Evolutionary conservation across 2,888 invertebrate genomes (phyloP).

Genomic region (Hololepta plana): DNA sequence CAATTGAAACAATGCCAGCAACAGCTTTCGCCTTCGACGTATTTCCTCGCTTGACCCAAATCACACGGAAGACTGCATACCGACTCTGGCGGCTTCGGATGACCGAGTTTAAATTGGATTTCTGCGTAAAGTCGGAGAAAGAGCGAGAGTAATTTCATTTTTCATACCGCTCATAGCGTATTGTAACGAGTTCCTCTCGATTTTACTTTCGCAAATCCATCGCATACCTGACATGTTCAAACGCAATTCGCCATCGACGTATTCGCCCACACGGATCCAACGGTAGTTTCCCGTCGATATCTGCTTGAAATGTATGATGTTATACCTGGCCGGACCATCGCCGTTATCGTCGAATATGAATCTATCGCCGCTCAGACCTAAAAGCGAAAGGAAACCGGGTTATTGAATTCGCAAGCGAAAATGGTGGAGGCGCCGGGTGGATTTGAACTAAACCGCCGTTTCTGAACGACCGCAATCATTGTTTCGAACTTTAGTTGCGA

Average conservation of each 20-base stretch:
- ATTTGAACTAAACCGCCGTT: too few relatives aligned
- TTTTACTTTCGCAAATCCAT: not conserved
- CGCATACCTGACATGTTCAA: conserved; percentile 60
- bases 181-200: not conserved
- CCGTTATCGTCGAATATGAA: conserved; percentile 83
- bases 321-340: conserved; percentile 88
- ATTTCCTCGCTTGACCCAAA: conserved; percentile 77
- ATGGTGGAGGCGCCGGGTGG: too few relatives aligned
- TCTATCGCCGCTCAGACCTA: conserved; percentile 75
- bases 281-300: conserved; percentile 50
- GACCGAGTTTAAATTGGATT: conserved; percentile 66
- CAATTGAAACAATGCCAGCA: conserved; percentile 92
- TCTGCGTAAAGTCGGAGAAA: conserved; percentile 31
- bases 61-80: conserved; percentile 83
- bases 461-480: too few relatives aligned
- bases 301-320: conserved; percentile 90
- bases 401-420: too few relatives aligned
- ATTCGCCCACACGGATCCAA: conserved; percentile 79
- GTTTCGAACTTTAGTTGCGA: too few relatives aligned
- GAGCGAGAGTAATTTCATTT: not conserved
- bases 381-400: conserved; percentile 11
- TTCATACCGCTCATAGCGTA: conserved; percentile 1
- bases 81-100: conserved; percentile 66
- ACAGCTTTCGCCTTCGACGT: conserved; percentile 83
- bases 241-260: conserved; percentile 60